These are phyloP conservation scores for Halichoeres trimaculatus DNA, from an alignment of 2,113 vertebrate genomes.

Conservation along the genomic window DNA sequence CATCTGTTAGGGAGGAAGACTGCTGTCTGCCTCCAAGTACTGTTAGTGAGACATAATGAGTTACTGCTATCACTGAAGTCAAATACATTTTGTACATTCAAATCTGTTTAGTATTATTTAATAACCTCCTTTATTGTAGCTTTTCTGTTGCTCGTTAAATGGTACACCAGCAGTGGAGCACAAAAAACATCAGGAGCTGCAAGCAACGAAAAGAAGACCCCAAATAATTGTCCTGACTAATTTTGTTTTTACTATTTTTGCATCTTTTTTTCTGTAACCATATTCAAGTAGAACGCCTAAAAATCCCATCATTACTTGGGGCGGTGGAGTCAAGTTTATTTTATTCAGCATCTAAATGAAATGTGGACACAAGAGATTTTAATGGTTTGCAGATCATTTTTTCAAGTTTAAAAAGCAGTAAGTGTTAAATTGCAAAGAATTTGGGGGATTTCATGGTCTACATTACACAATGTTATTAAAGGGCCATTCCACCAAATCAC, in stretches of 20 bases:
- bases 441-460: no score
- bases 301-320: no score
- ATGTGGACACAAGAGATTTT: no score
- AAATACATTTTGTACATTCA: slow-evolving; percentile 19
- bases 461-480: no score
- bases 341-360: no score
- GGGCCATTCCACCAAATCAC: no score
- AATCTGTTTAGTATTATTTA: background rate
- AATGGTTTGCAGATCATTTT: no score
- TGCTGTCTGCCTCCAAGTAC: slow-evolving; percentile 15
- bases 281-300: background rate
- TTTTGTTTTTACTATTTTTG: background rate
- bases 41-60: slow-evolving; percentile 33
- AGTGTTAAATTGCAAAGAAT: no score
- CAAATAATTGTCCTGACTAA: background rate
- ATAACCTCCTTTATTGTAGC: background rate
- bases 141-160: slow-evolving; percentile 26
- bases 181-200: background rate
- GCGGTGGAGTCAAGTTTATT: no score
- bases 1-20: slow-evolving; percentile 62
- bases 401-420: no score
- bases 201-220: background rate
- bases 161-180: background rate
- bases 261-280: background rate
- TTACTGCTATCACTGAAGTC: slow-evolving; percentile 19